Evolutionary conservation across 2,113 vertebrate species (phyloP), one percentile per base, ranked within the genome.

Genomic region (Pangasianodon gigas): DNA sequence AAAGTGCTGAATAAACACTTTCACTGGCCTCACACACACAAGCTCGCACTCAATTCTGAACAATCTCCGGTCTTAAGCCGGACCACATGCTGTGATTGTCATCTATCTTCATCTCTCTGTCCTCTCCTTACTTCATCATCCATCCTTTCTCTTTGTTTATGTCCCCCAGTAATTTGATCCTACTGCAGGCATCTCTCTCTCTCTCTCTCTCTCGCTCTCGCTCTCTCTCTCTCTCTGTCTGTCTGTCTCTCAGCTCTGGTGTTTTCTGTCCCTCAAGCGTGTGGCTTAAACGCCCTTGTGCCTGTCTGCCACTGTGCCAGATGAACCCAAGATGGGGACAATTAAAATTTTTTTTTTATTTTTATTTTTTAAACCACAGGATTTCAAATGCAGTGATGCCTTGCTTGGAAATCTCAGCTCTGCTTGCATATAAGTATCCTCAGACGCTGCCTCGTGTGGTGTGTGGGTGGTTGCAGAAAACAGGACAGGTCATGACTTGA

Each of bases 1-100:
- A 83, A 87, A 87, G 77, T 87, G 89, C 82, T 84, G 82, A 84
- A 44, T 44, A 62, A 44, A 46, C 24, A 16, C 11, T 83, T 82
- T 77, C 0, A 21, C 3, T 46, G 1, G 24, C 1, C 29, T 7
- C 48, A n/a, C n/a, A 56, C 75, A 52, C 52, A 52, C 54, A 54
- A 11, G 21, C 6, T 21, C 10, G 5, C 19, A 24, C 6, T 24
- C 58, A 1, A 4, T n/a, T 52, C n/a, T 56, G 82, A 62, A 44
- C 21, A 62, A 37, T 8, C 29, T 84, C 37, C 1, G 37, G 3
- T 84, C 1, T 41, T 84, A 41, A 41, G 54, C 51, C 56, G 26
- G 56, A 62, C 21, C 82, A 29, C n/a, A 44, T 4, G 37, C 56
- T 29, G 56, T 11, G n/a, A 41, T 24, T 0, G 2, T 60, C 52